Evolutionary conservation across 2,113 vertebrate genomes (phyloP).

Genomic region (Vireo altiloquus): DNA sequence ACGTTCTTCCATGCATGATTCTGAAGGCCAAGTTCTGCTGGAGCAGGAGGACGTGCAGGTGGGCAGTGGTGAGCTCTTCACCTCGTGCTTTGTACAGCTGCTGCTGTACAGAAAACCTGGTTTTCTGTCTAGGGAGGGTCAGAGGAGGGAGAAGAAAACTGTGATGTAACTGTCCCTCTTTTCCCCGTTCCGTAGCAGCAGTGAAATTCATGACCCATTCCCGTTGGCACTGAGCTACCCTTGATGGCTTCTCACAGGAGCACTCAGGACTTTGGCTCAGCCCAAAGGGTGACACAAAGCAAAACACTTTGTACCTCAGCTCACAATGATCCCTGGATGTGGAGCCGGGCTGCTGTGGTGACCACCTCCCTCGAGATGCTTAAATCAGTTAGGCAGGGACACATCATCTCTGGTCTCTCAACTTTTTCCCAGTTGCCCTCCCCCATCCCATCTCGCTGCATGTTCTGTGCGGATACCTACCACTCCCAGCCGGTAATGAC

Average conservation of each 20-base stretch:
- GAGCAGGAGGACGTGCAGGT: slow-evolving; percentile 8
- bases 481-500: slow-evolving; percentile 67
- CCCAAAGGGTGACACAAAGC: neutral
- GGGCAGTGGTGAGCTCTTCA: slow-evolving; percentile 27
- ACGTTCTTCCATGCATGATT: neutral
- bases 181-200: neutral
- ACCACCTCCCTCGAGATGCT: neutral
- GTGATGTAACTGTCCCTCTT: slow-evolving; percentile 11
- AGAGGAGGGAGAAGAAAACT: neutral
- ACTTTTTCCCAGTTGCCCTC: slow-evolving; percentile 15
- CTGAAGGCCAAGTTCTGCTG: slow-evolving; percentile 35
- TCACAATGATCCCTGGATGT: neutral
- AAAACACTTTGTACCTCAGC: neutral
- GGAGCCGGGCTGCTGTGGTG: neutral
- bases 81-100: neutral
- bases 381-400: slow-evolving; percentile 34
- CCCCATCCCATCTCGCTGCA: slow-evolving; percentile 30
- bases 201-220: neutral
- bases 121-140: neutral
- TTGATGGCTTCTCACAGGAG: neutral
- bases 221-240: neutral
- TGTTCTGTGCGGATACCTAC: slow-evolving; percentile 49
- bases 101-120: neutral
- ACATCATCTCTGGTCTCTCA: slow-evolving; percentile 10
- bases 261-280: neutral